Conservation (phyloP, 2,113 vertebrate species). For the Ctenodactylus gundi region DNA sequence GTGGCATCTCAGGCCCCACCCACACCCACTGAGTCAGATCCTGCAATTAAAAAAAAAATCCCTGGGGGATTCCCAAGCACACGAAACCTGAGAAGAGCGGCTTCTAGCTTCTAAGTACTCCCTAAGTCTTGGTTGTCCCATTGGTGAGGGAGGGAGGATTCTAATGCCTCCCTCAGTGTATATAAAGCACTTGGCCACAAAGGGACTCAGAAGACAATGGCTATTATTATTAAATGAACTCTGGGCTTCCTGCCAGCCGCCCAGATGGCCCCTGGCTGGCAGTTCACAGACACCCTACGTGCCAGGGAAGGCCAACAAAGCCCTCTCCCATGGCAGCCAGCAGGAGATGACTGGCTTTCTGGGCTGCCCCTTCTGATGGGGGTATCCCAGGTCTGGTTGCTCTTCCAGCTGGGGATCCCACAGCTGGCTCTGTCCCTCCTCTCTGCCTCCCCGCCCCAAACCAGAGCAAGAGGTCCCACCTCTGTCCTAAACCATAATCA, state of each 20-base stretch:
- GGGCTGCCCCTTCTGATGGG: background rate
- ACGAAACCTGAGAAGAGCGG: background rate
- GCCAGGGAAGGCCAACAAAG: conserved; percentile 25
- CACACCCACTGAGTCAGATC: background rate
- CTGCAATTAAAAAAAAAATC: background rate
- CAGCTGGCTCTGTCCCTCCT: too few species aligned
- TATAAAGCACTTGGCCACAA: background rate
- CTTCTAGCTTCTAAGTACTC: background rate
- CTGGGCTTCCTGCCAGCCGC: background rate
- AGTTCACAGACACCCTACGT: background rate
- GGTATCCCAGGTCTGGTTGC: background rate
- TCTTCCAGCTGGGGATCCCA: background rate
- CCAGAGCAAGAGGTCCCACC: background rate
- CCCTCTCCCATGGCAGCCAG: background rate
- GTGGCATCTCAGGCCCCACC: background rate
- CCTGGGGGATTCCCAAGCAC: background rate
- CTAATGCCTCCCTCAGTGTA: background rate
- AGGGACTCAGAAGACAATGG: background rate
- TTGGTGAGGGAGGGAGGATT: background rate
- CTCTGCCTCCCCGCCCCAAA: too few species aligned
- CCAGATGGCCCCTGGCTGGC: background rate
- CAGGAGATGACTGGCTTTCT: background rate
- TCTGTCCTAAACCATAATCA: background rate
- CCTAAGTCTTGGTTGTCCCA: background rate
- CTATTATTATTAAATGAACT: background rate